A percentile compares a stretch with the other conserved stretches of the same genome.
These are phyloP conservation scores for Proisotoma minuta DNA, from an alignment of 2,888 invertebrate genomes.

Conservation along the genomic window DNA sequence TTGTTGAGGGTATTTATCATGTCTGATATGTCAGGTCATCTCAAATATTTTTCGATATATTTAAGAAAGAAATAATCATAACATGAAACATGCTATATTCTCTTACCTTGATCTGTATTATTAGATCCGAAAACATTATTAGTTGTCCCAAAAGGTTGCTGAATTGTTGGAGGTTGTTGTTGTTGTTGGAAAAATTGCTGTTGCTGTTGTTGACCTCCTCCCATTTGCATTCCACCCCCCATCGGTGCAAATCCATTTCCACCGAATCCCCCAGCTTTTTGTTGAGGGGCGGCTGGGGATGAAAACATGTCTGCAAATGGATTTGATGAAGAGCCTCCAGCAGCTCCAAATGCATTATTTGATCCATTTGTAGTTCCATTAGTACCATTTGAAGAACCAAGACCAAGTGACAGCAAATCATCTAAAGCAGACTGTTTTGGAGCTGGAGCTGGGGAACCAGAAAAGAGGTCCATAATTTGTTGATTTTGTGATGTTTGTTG, in stretches of 20 bases:
- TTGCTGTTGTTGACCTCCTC: slow-evolving; percentile 27
- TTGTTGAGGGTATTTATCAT: no score
- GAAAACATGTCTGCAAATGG: slow-evolving; percentile 85
- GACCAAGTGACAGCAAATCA: slow-evolving; percentile 68
- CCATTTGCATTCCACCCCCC: slow-evolving; percentile 35
- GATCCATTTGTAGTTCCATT: slow-evolving; percentile 30
- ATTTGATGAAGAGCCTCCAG: slow-evolving; percentile 54
- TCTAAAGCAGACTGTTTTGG: slow-evolving; percentile 63
- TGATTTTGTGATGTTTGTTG: slow-evolving; percentile 44
- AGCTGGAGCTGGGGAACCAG: slow-evolving; percentile 59
- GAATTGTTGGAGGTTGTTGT: slow-evolving; percentile 48
- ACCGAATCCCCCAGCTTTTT: slow-evolving; percentile 46
- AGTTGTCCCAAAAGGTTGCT: slow-evolving; percentile 49
- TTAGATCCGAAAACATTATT: slow-evolving; percentile 45
- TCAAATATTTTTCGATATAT: no score
- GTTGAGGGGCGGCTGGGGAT: slow-evolving; percentile 53
- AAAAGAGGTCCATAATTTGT: slow-evolving; percentile 68
- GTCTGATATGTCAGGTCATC: no score
- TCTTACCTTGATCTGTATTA: slow-evolving; percentile 46
- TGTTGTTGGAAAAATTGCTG: slow-evolving; percentile 45
- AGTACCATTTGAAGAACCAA: slow-evolving; percentile 18
- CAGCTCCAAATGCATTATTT: slow-evolving; percentile 8
- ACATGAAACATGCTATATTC: no score
- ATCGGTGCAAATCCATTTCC: slow-evolving; percentile 43
- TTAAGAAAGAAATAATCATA: no score